Evolutionary conservation across 2,888 invertebrate species (phyloP).

Genomic region (Tortricodes alternella): DNA sequence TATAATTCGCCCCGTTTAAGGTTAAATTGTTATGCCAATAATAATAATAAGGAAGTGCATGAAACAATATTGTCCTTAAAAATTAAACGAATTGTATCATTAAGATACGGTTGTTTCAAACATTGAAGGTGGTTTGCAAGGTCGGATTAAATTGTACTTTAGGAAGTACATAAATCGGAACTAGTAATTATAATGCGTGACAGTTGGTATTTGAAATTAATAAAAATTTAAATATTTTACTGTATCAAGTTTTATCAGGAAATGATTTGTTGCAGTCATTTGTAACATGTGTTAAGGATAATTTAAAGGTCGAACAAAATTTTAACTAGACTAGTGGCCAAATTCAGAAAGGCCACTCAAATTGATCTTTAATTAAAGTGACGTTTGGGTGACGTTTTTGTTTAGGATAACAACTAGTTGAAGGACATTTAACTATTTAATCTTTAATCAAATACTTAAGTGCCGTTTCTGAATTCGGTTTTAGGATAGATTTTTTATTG

Average conservation of each 20-base stretch:
- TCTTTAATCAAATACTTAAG: no score
- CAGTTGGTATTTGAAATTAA: not conserved
- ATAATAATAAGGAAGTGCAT: not conserved
- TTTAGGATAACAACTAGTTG: no score
- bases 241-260: not conserved
- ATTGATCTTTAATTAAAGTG: no score
- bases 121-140: slow-evolving; percentile 15
- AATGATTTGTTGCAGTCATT: not conserved
- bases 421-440: no score
- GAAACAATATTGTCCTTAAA: not conserved
- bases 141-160: not conserved
- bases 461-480: no score
- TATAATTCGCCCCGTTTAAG: no score
- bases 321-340: no score
- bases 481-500: not conserved
- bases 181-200: not conserved
- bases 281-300: not conserved
- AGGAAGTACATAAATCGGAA: slow-evolving; percentile 19
- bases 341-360: no score
- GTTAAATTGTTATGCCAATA: not conserved
- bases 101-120: slow-evolving; percentile 14
- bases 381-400: no score
- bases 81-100: slow-evolving; percentile 7
- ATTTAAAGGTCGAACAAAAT: no score
- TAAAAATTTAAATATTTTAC: not conserved